These are phyloP conservation scores for Ciconia maguari DNA, from an alignment of 2,113 vertebrate species.

Conservation along the genomic window DNA sequence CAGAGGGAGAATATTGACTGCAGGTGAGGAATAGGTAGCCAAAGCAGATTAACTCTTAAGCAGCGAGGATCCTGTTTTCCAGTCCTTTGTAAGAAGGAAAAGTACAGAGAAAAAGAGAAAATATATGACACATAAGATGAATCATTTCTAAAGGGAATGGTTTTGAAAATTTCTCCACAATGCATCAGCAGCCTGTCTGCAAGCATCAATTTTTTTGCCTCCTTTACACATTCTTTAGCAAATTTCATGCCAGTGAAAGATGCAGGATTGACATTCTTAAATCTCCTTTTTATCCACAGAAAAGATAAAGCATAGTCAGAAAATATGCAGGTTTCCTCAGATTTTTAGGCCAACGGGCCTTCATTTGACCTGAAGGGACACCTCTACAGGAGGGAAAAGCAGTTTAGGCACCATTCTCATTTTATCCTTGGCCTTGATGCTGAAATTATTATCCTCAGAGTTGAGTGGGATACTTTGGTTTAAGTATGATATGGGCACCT, in stretches of 20 bases:
- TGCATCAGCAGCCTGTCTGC: conserved; percentile 4
- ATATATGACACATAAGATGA: not conserved
- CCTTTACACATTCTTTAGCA: conserved; percentile 25
- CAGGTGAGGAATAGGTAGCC: conserved; percentile 36
- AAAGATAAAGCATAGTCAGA: conserved; percentile 15
- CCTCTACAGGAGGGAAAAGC: not conserved
- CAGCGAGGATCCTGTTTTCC: conserved; percentile 43
- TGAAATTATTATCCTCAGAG: not conserved
- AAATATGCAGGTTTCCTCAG: not conserved
- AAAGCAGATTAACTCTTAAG: conserved; percentile 58
- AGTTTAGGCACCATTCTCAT: not conserved
- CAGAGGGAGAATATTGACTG: conserved; percentile 26
- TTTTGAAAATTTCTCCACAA: conserved; percentile 37
- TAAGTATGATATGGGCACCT: not conserved
- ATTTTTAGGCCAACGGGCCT: not conserved
- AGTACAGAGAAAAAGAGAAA: not conserved
- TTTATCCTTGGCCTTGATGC: not conserved
- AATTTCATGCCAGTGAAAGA: conserved; percentile 31
- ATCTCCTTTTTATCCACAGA: not conserved
- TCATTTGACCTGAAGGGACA: not conserved
- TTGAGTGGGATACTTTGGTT: not conserved
- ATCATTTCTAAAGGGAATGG: conserved; percentile 36
- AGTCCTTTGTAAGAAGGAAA: conserved; percentile 18
- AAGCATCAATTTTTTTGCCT: not conserved
- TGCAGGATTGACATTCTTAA: conserved; percentile 37